Base-by-base conservation (phyloP, 2,888 invertebrate genomes). In the Dicyrtomina minuta region DNA sequence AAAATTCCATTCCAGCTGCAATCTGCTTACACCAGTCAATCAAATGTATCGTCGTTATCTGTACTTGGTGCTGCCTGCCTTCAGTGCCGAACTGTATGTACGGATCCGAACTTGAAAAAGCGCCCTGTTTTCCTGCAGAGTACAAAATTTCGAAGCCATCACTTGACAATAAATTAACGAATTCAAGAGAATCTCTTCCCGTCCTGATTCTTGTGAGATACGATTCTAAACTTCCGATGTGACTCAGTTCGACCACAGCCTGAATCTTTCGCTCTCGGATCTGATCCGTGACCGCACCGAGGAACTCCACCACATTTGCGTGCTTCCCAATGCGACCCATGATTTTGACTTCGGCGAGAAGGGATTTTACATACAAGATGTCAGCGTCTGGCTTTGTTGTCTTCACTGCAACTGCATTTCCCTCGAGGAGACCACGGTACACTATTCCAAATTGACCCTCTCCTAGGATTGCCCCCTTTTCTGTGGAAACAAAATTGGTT, bases 281-380 rank as follows among this genome's bases (percentile, higher is more conserved):
- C 15, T 55, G 24, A 15, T 55, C 26, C 12, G 24, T 27, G 10
- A 55, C 64, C 4, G 74, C 71, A 15, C 74, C 75, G 27, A 72
- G 13, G 24, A 75, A 68, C 20, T 69, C 59, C 0, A 75, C 67
- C 2, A 75, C 33, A 58, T 75, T 70, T 2, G 61, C 59, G 51
- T 75, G 75, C n/a, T 70, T n/a, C 17, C 75, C 73, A 22, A 75
- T 55, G 27, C 69, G 72, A 26, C 62, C 68, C 44, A 75, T 27
- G 17, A 75, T 62, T 56, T 75, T 75, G 1, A 75, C 67, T 68
- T 75, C 75, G 0, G 67, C 67, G 43, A 75, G 43, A 8, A 61
- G 53, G 27, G 22, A 46, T 55, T 33, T 43, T 20, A 66, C 22
- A 43, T 56, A 41, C 8, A 20, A 10, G 1, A 44, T 24, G n/a